Conservation (phyloP, 2,888 invertebrate genomes). For the Heteromurus nitidus region DNA sequence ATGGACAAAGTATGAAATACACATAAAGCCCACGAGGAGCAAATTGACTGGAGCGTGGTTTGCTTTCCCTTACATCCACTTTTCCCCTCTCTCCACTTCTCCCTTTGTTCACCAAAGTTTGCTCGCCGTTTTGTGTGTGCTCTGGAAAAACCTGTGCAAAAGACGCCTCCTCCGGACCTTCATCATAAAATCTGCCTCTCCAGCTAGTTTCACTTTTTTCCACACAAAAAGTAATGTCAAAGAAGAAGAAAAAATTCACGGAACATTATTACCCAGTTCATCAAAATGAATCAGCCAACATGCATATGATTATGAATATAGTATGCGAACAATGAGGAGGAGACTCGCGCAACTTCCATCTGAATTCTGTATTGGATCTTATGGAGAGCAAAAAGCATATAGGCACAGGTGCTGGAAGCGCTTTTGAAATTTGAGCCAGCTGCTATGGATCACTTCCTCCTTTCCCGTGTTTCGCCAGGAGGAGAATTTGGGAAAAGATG, state of each 20-base stretch:
- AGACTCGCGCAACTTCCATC: neutral
- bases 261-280: neutral
- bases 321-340: neutral
- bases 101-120: neutral
- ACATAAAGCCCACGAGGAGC: constrained; percentile 46
- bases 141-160: neutral
- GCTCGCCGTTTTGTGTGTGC: neutral
- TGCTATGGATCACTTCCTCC: constrained; percentile 44
- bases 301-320: constrained; percentile 10
- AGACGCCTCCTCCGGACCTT: no score
- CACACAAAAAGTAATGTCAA: no score
- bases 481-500: neutral
- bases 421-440: constrained; percentile 40
- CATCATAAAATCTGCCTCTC: neutral
- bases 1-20: neutral
- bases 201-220: no score
- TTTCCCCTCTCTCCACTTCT: constrained; percentile 26
- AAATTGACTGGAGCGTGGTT: constrained; percentile 59
- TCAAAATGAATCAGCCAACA: constrained; percentile 7
- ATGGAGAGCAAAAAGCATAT: constrained; percentile 12
- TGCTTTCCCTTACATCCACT: constrained; percentile 38
- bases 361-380: constrained; percentile 18
- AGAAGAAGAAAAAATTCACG: neutral
- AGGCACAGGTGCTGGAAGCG: neutral
- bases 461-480: constrained; percentile 20